Evolutionary conservation across 2,888 invertebrate genomes (phyloP).

Genomic region (Nemotelus pantherinus): DNA sequence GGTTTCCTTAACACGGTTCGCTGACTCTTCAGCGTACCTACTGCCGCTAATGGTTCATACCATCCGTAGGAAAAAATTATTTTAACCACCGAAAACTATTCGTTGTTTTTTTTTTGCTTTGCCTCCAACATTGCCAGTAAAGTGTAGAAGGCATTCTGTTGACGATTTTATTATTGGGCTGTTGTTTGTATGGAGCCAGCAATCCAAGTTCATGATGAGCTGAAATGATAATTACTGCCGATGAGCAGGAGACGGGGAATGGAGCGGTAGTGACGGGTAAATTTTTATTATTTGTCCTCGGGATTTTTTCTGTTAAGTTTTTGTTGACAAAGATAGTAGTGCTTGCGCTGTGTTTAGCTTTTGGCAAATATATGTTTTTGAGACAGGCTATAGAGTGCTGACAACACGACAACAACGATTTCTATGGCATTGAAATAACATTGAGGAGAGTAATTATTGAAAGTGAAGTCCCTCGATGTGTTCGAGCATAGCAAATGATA

Average conservation of each 20-base stretch:
- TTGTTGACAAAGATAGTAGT: slow-evolving; percentile 28
- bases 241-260: not conserved
- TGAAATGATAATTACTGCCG: slow-evolving; percentile 8
- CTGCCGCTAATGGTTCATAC: not conserved
- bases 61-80: not conserved
- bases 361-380: slow-evolving; percentile 10
- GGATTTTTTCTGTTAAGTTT: slow-evolving; percentile 34
- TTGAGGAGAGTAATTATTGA: slow-evolving; percentile 31
- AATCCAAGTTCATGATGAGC: slow-evolving; percentile 26
- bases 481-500: not conserved
- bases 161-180: slow-evolving; percentile 28
- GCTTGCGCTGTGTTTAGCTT: not conserved
- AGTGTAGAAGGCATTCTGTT: slow-evolving; percentile 24
- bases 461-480: slow-evolving; percentile 21
- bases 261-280: not conserved
- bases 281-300: slow-evolving; percentile 40
- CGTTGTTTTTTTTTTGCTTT: not conserved
- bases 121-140: no score
- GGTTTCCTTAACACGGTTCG: slow-evolving; percentile 41
- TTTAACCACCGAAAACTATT: slow-evolving; percentile 21
- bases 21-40: slow-evolving; percentile 14
- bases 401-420: slow-evolving; percentile 22
- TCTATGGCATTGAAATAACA: slow-evolving; percentile 37
- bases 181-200: slow-evolving; percentile 22
- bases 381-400: slow-evolving; percentile 29